Evolutionary conservation across 2,797 vertebrate species (phyloP), one percentile per base, ranked within the genome.

Genomic region (Valencia hispanica): DNA sequence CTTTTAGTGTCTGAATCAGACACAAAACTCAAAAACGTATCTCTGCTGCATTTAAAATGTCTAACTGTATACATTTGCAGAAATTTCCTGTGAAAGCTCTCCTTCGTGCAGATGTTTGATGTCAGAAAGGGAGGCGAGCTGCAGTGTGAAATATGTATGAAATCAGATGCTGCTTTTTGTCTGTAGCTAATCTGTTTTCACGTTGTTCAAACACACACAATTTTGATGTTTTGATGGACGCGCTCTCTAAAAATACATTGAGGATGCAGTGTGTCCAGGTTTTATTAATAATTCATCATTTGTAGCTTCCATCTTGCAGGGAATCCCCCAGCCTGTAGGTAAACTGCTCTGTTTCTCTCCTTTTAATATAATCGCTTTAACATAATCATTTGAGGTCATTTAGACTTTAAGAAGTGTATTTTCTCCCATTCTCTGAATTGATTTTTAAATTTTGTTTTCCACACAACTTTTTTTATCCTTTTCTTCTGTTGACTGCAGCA

Each of bases 211-310:
- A 36, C 51, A 55, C 70, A 34, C 39, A 59, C 20, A 73, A 77
- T 47, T 68, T 77, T 72, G 43, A 84, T 86, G 68, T 79, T 78
- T 68, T n/a, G 18, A 27, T 59, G 61, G 57, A 72, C 88, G 86
- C 27, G 50, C 34, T 84, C 86, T 87, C 81, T 73, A 84, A 74
- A 14, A 74, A 39, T 14, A 48, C 27, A 79, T 69, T 82, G 80
- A 86, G 74, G 25, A 75, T 73, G 10, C 74, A 75, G 74, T 79
- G 59, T 81, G 82, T 82, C 70, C 69, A 32, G 72, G 71, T 75
- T 74, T 66, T 79, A 88, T 90, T 89, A 89, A 90, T 90, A 89
- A 93, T 91, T 51, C 77, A 91, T 81, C 69, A 32, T 5, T 0
- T 55, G 45, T 80, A 77, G 66, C 79, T 75, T 82, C 69, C 55